A percentile compares a stretch with the other conserved stretches of the same genome.
phyloP scores from a whole-genome alignment of 1,140 invertebrate genomes.

The Bombus fervidus region DNA sequence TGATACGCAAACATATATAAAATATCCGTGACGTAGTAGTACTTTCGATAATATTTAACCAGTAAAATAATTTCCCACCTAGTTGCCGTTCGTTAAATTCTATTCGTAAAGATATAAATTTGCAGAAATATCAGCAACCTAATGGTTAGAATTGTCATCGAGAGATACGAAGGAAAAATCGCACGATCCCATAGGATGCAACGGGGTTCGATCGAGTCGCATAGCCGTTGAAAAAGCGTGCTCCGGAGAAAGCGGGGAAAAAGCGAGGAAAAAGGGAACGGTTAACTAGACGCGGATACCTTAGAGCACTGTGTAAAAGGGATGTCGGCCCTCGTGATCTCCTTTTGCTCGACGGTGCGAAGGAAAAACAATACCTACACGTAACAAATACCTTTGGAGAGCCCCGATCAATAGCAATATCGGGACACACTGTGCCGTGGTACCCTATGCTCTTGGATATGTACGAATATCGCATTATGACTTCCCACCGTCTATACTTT shows the following conservation, averaged over 20 bases:
- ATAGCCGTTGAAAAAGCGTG: conserved; percentile 30
- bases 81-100: too few species aligned
- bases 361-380: conserved; percentile 67
- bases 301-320: conserved; percentile 65
- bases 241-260: conserved; percentile 49
- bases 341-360: conserved; percentile 71
- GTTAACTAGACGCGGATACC: conserved; percentile 59
- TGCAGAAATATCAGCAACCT: too few species aligned
- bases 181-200: conserved; percentile 10
- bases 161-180: too few species aligned
- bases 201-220: conserved; percentile 21
- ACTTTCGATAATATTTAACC: too few species aligned
- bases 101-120: too few species aligned
- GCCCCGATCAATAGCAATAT: conserved; percentile 66
- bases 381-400: conserved; percentile 70
- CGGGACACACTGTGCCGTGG: conserved; percentile 50
- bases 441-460: conserved; percentile 8
- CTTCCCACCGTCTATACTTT: background rate
- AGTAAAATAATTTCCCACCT: too few species aligned
- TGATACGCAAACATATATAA: too few species aligned
- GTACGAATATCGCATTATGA: conserved; percentile 16
- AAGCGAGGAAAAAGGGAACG: conserved; percentile 62
- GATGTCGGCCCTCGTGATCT: conserved; percentile 68
- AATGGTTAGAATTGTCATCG: too few species aligned
- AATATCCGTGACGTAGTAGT: too few species aligned